Conservation (phyloP, 35 echinoderm and acorn worm species). For the Anneissia japonica region DNA sequence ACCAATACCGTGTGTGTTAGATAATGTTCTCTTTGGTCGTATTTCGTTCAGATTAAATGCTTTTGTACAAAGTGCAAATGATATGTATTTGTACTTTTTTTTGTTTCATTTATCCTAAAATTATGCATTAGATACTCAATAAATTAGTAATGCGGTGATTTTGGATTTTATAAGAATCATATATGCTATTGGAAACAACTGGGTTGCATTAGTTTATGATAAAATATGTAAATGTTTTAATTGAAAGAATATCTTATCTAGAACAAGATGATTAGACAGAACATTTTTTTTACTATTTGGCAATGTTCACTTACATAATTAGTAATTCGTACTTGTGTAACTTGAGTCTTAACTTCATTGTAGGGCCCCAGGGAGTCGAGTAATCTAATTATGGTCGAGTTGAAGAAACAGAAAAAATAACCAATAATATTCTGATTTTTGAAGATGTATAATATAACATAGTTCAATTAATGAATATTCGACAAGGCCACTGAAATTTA, state of each 20-base stretch:
- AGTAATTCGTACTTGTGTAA: too few species aligned
- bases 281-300: too few species aligned
- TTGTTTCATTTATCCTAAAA: too few species aligned
- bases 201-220: too few species aligned
- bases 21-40: neutral
- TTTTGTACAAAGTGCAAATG: neutral
- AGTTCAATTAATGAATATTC: neutral
- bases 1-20: neutral
- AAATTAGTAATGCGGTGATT: too few species aligned
- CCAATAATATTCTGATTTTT: neutral
- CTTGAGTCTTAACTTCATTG: neutral
- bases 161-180: too few species aligned
- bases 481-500: neutral
- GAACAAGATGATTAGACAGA: too few species aligned
- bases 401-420: neutral
- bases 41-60: neutral
- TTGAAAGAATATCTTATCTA: too few species aligned
- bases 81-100: neutral
- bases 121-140: too few species aligned
- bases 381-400: neutral
- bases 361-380: neutral
- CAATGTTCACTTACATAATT: too few species aligned
- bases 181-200: too few species aligned
- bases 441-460: neutral
- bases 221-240: too few species aligned